Evolutionary conservation across 1,140 invertebrate species (phyloP), one percentile per base, ranked within the genome.

Genomic region (Drosophila micromelanica): DNA sequence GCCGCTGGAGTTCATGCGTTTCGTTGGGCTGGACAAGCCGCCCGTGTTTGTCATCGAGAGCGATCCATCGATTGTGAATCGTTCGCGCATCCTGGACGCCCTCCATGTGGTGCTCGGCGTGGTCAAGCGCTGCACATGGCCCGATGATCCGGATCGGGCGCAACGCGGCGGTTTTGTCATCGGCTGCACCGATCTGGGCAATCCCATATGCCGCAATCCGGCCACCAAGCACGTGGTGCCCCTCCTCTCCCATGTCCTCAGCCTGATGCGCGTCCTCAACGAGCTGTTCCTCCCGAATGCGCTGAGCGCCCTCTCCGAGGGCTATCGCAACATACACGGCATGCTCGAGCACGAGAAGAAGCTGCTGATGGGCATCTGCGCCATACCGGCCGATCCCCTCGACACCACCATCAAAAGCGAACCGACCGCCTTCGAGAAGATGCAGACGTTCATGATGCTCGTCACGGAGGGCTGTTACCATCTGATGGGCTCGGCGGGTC

Each of bases 51-150:
- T 91, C 61, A 92, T 86, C 5, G 92, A 93, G 17, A 91, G 91
- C 12, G 93, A 93, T 74, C 72, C 84, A 2, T 67, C 82, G 27
- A 85, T 92, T 9, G 72, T 79, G 5, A 93, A 94, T 76, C 92
- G 93, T 27, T 91, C 92, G 92, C 96, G 92, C 92, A 94, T 91
- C 91, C 92, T 92, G 87, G 94, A 89, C 90, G 96, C 96, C 73
- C 93, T 97, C 38, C 95, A 95, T 68, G 94, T 96, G 4, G 93
- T 97, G 0, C 91, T 97, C 17, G 97, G 96, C 76, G 96, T 97
- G 7, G 95, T 98, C 1, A 98, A 98, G 92, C 94, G 97, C 13
- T 97, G 96, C 84, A 94, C 95, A 1, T 97, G 97, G 93, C 97
- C 97, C 0, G 95, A 96, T 43, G 96, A 96, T 92, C 94, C 95